Base-by-base conservation (phyloP, 2,888 invertebrate species). In the Nephrocerus scutellatus region DNA sequence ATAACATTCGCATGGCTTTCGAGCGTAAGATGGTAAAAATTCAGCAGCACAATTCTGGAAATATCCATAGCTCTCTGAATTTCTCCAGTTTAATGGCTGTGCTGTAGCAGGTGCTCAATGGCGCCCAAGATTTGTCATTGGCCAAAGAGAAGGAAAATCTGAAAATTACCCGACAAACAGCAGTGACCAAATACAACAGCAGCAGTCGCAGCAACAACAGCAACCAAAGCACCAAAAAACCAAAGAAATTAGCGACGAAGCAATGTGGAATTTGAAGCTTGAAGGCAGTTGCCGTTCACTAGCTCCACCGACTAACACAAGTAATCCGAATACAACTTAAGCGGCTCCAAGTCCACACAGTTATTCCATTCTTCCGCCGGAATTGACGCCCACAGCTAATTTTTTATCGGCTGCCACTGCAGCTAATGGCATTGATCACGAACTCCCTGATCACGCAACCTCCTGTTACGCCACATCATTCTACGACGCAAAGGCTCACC, bases 391-490 rank as follows among this genome's bases (percentile, higher is more conserved):
- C 20, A 80, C 77, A 53, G 84, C 86, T 41, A 89, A 89, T 59
- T 87, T 88, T 56, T 76, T 81, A 36, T 82, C 88, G 1, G 87
- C 90, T 8, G 90, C 92, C 15, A 92, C 72, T 96, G 35, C 96
- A 96, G 68, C 75, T 95, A 60, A 96, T 96, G 95, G 95, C 95
- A 45, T 93, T 92, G 50, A 96, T 96, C 56, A 96, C 96, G 30
- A 96, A 96, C 68, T 93, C 93, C 47, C 75, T 96, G 53, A 91
- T 95, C 62, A 90, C 90, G 50, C 87, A 89, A 73, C 86, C 86
- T 41, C 81, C 84, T 44, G 79, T 86, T 43, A 88, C 89, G 50
- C 81, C 87, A 8, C 88, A 90, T 62, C 90, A 89, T 59, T 74
- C 82, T 35, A 78, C 83, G 12, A 81, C 81, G 29, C 90, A 90